Evolutionary conservation across 2,888 invertebrate species (phyloP).

Genomic region (Camponotus fellah): DNA sequence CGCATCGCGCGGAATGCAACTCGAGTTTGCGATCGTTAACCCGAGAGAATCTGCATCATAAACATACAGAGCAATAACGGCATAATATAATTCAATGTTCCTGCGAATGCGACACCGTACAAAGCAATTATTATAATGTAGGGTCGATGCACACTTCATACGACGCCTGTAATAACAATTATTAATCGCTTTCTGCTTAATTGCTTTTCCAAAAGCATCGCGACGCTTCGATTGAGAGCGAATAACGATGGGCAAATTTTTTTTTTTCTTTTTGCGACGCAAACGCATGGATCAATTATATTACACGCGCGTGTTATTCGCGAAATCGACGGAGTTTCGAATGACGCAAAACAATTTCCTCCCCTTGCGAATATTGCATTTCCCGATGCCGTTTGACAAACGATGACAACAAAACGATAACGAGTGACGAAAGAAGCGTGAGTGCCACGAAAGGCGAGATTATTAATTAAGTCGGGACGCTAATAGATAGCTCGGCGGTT

Average conservation of each 20-base stretch:
- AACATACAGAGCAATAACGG: conserved; percentile 1
- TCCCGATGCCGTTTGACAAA: neutral
- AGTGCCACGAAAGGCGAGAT: conserved; percentile 23
- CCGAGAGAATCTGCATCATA: conserved; percentile 8
- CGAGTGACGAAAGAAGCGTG: conserved; percentile 11
- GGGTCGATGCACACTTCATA: conserved; percentile 1
- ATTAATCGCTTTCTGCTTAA: conserved; percentile 29
- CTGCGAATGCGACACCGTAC: neutral
- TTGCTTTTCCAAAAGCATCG: conserved; percentile 13
- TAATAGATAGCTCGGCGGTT: conserved; percentile 27
- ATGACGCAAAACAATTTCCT: neutral
- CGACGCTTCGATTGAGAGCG: neutral
- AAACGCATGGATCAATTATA: conserved; percentile 17
- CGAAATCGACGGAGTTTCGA: conserved; percentile 4
- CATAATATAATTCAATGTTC: neutral
- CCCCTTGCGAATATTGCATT: neutral
- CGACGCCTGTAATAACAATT: conserved; percentile 26
- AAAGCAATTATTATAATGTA: conserved; percentile 20
- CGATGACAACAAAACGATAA: conserved; percentile 15
- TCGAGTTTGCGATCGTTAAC: conserved; percentile 12
- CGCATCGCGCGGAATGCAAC: neutral
- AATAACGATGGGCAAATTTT: neutral
- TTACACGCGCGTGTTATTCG: neutral
- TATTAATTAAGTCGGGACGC: conserved; percentile 64
- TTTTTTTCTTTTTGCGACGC: neutral